Conservation (phyloP, 2,113 vertebrate genomes). For the Microcebus murinus region DNA sequence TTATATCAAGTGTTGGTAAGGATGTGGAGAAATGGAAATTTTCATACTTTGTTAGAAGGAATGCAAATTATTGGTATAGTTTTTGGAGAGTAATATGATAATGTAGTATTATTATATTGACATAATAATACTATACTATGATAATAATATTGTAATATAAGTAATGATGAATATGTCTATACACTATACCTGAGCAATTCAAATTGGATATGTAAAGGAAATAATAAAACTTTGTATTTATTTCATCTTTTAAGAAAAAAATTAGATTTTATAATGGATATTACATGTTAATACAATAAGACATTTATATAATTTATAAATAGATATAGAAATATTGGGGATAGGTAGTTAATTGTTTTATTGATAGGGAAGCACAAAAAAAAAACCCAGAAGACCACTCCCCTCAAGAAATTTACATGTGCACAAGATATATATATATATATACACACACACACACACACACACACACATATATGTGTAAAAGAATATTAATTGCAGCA, state of each 20-base stretch:
- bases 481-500: neutral
- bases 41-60: neutral
- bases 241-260: slow-evolving; percentile 21
- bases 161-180: neutral
- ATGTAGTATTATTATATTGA: neutral
- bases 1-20: neutral
- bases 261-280: neutral
- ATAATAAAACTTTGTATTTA: neutral
- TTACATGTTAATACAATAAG: neutral
- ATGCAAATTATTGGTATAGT: neutral
- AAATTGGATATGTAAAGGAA: neutral
- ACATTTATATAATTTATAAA: neutral
- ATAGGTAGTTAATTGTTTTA: neutral
- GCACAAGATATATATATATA: neutral
- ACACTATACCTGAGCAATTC: neutral
- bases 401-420: neutral
- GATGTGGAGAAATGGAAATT: neutral
- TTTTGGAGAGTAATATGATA: neutral
- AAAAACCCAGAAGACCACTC: neutral
- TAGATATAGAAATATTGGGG: neutral
- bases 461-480: neutral
- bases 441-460: neutral
- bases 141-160: neutral
- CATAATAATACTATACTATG: neutral
- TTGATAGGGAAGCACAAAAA: neutral